Conservation (phyloP, 30 jellyfish, hydroid and myxozoan genomes). For the Mastigias papua region DNA sequence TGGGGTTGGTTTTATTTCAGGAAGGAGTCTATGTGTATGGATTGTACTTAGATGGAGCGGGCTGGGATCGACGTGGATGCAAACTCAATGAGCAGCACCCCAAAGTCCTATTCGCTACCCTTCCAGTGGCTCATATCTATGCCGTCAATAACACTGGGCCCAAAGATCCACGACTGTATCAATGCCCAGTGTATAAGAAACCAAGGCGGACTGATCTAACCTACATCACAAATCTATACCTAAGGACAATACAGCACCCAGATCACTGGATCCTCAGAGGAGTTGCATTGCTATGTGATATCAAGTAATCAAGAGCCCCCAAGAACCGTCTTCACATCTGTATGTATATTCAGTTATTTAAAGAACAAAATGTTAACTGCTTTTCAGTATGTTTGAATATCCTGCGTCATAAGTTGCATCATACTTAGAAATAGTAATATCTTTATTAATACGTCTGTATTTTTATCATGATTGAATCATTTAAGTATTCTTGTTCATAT, state of each 20-base stretch:
- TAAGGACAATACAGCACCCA: constrained; percentile 89
- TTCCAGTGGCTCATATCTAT: constrained; percentile 94
- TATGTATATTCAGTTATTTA: neutral
- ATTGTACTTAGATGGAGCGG: constrained; percentile 93
- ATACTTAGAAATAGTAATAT: too few species aligned
- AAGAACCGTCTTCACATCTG: neutral
- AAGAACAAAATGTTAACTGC: too few species aligned
- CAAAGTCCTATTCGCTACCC: constrained; percentile 69
- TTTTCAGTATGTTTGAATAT: too few species aligned
- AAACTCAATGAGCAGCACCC: constrained; percentile 88
- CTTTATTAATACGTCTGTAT: too few species aligned
- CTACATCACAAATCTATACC: constrained; percentile 89
- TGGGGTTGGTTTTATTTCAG: constrained; percentile 8
- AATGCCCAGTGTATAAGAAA: constrained; percentile 95
- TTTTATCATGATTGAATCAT: too few species aligned
- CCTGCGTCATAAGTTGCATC: too few species aligned
- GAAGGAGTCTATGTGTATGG: constrained; percentile 99
- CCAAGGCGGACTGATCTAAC: constrained; percentile 97
- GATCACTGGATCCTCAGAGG: constrained; percentile 98
- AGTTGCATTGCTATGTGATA: constrained; percentile 96
- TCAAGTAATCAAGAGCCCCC: constrained; percentile 51
- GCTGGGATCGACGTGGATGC: constrained; percentile 97
- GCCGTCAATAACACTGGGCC: constrained; percentile 95
- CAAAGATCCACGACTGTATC: constrained; percentile 91
- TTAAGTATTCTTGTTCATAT: too few species aligned